A percentile compares a stretch with the other conserved stretches of the same genome.
Evolutionary conservation across 2,113 vertebrate genomes (phyloP).

Genomic region (Perca schrenkii): DNA sequence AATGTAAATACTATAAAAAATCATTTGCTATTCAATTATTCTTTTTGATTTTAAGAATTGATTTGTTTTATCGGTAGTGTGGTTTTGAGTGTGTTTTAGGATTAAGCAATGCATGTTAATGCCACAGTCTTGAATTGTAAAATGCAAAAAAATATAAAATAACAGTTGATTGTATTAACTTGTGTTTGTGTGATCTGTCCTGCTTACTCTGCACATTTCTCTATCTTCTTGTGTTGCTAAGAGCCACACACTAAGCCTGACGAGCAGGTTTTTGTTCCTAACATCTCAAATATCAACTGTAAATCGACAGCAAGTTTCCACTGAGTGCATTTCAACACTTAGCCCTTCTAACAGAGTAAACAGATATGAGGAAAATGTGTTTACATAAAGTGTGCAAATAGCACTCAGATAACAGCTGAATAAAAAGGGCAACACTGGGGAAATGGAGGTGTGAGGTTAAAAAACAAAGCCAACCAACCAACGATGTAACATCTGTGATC

Average conservation of each 20-base stretch:
- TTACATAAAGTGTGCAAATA: background rate
- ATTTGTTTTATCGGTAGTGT: constrained; percentile 74
- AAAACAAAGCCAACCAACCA: background rate
- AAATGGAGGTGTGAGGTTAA: background rate
- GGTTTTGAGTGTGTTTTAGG: constrained; percentile 76
- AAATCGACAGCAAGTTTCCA: background rate
- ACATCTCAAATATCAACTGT: background rate
- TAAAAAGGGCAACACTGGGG: too few relatives aligned
- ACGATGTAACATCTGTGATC: background rate
- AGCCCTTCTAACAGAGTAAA: background rate
- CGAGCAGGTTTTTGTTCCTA: constrained; percentile 11
- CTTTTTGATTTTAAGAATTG: constrained; percentile 72
- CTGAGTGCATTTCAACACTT: background rate
- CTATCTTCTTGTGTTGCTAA: background rate
- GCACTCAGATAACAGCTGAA: background rate
- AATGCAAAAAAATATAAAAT: constrained; percentile 83
- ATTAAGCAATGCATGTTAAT: constrained; percentile 75
- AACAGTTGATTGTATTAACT: constrained; percentile 72
- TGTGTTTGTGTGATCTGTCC: constrained; percentile 54
- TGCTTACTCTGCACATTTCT: background rate
- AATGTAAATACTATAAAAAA: constrained; percentile 85
- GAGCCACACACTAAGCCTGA: background rate
- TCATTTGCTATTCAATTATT: constrained; percentile 76
- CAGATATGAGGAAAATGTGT: background rate
- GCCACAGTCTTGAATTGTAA: constrained; percentile 77